Evolutionary conservation across 2,888 invertebrate genomes (phyloP).

Genomic region (Oscheius sp.): DNA sequence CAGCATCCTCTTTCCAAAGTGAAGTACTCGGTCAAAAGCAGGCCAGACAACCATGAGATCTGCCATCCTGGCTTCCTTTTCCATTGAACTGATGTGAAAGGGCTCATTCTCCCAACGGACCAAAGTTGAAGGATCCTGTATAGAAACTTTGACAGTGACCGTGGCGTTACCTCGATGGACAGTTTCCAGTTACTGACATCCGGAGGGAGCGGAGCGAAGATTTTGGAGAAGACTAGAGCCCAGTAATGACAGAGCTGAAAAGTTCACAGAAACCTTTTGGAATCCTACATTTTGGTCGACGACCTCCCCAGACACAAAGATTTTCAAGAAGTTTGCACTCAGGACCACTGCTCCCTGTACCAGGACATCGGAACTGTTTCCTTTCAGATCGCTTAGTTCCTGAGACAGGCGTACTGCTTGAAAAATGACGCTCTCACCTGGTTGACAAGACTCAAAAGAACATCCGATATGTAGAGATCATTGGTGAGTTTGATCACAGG

Average conservation of each 20-base stretch:
- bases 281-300: conserved; percentile 9
- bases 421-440: neutral
- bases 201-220: conserved; percentile 9
- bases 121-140: conserved; percentile 22
- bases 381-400: conserved; percentile 23
- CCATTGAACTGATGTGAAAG: conserved; percentile 50
- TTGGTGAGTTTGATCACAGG: neutral
- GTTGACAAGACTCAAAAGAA: conserved; percentile 5
- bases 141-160: neutral
- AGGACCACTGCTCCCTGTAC: neutral
- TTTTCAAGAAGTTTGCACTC: conserved; percentile 20
- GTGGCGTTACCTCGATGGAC: conserved; percentile 8
- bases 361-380: conserved; percentile 3
- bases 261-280: neutral
- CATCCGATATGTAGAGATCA: neutral
- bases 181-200: conserved; percentile 28
- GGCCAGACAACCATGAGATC: conserved; percentile 59
- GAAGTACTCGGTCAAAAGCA: conserved; percentile 59
- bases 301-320: conserved; percentile 5
- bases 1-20: conserved; percentile 53
- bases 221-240: conserved; percentile 2
- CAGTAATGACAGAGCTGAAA: conserved; percentile 7
- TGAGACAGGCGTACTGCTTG: neutral
- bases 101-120: conserved; percentile 58
- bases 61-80: conserved; percentile 52